Conservation (phyloP, 1,140 invertebrate species). For the Bombus haemorrhoidalis region DNA sequence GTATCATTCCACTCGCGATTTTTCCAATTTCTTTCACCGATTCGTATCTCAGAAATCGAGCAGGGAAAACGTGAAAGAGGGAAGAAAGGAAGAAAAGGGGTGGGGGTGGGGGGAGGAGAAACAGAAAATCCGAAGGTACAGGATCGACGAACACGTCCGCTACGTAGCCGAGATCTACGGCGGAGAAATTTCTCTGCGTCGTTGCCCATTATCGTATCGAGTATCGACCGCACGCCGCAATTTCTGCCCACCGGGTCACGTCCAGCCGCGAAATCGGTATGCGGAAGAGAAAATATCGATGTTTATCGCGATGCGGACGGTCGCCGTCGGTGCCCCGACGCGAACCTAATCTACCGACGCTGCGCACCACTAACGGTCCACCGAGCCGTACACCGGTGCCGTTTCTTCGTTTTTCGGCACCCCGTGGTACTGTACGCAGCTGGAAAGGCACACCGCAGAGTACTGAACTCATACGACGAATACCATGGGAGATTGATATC, state of each 20-base stretch:
- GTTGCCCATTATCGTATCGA: constrained; percentile 76
- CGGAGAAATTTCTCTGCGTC: constrained; percentile 73
- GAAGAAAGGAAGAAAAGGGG: too few relatives aligned
- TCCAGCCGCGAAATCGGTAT: constrained; percentile 79
- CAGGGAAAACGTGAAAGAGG: neutral
- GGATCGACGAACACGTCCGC: neutral
- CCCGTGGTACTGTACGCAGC: constrained; percentile 25
- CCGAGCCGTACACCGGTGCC: neutral
- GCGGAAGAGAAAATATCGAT: constrained; percentile 82
- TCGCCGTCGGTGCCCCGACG: constrained; percentile 56
- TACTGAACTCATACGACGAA: constrained; percentile 18
- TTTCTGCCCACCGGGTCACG: constrained; percentile 78
- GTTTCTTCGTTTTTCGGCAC: constrained; percentile 30
- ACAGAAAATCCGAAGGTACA: neutral
- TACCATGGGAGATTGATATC: constrained; percentile 31
- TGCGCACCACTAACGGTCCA: constrained; percentile 38
- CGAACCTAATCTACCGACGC: constrained; percentile 61
- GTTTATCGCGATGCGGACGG: constrained; percentile 75
- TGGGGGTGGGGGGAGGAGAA: fast-evolving
- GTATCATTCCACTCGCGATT: neutral
- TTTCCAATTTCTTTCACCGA: neutral
- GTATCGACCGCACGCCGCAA: constrained; percentile 76
- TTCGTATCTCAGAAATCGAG: constrained; percentile 40
- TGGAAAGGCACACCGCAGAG: constrained; percentile 2
- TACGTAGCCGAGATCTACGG: constrained; percentile 35